phyloP scores from a whole-genome alignment of 1,140 invertebrate genomes.

The Belonocnema kinseyi region DNA sequence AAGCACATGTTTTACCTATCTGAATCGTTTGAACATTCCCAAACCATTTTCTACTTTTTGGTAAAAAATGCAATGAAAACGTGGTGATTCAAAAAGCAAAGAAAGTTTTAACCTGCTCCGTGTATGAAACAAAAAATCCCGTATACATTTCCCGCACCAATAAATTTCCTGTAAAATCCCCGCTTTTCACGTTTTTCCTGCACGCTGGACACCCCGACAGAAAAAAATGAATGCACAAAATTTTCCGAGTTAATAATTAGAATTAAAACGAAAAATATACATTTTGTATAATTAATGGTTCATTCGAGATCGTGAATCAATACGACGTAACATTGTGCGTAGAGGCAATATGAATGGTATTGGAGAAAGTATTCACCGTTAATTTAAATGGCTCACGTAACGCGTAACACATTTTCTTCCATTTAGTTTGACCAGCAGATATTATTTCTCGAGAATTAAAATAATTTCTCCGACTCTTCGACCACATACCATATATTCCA shows the following conservation, averaged over 20 bases:
- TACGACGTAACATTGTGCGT: neutral
- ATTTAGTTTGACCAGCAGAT: neutral
- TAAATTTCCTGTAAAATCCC: too few relatives aligned
- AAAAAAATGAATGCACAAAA: too few relatives aligned
- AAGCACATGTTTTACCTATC: too few relatives aligned
- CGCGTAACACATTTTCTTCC: slow-evolving; percentile 34
- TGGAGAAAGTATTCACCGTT: slow-evolving; percentile 55
- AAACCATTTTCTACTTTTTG: too few relatives aligned
- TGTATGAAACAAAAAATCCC: too few relatives aligned
- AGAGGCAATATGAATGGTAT: slow-evolving; percentile 43
- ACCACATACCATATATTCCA: neutral
- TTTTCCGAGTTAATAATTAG: neutral
- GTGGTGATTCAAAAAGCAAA: too few relatives aligned
- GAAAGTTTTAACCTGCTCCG: too few relatives aligned
- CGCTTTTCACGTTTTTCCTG: too few relatives aligned
- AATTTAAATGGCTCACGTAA: slow-evolving; percentile 53
- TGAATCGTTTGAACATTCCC: too few relatives aligned
- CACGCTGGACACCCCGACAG: too few relatives aligned
- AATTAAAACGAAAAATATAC: neutral
- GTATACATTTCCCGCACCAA: too few relatives aligned
- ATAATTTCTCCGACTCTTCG: neutral
- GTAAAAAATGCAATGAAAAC: too few relatives aligned
- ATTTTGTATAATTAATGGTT: neutral
- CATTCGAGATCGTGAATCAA: neutral
- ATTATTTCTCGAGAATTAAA: neutral